Conservation (phyloP, 2,797 vertebrate genomes). For the Clarias fuscus region DNA sequence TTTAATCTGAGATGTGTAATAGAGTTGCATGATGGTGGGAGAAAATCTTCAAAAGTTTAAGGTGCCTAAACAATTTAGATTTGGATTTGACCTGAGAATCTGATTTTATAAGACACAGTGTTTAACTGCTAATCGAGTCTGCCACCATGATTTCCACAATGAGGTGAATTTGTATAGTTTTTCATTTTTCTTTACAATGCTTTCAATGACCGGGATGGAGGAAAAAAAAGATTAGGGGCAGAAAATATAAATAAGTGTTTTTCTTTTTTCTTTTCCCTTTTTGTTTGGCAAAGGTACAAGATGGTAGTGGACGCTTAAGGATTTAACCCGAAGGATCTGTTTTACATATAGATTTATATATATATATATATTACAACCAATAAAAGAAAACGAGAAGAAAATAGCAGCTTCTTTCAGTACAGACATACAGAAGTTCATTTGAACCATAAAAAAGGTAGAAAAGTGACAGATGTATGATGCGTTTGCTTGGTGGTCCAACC, state of each 20-base stretch:
- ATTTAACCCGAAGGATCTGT: conserved; percentile 87
- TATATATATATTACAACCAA: conserved; percentile 97
- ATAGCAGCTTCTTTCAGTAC: conserved; percentile 99
- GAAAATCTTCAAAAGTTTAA: background rate
- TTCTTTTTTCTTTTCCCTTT: background rate
- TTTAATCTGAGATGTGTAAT: background rate
- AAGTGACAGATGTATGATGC: conserved; percentile 87
- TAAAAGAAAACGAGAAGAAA: conserved; percentile 89
- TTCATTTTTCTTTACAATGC: background rate
- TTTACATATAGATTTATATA: conserved; percentile 78
- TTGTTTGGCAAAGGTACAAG: conserved; percentile 64
- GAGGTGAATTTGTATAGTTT: conserved; percentile 22
- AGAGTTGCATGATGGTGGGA: background rate
- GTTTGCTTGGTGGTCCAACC: conserved; percentile 84
- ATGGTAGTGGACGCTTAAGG: conserved; percentile 77
- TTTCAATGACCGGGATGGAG: conserved; percentile 51
- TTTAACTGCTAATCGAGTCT: conserved; percentile 19
- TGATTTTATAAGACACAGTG: conserved; percentile 41
- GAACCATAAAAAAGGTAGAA: conserved; percentile 98
- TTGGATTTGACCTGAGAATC: conserved; percentile 50
- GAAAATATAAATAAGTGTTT: conserved; percentile 56
- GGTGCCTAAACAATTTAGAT: conserved; percentile 7
- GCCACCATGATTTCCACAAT: conserved; percentile 53
- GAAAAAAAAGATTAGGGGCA: conserved; percentile 53
- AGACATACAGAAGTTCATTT: conserved; percentile 91